Conservation (phyloP, 2,888 invertebrate genomes). For the Dyspetes luteomarginatus region DNA sequence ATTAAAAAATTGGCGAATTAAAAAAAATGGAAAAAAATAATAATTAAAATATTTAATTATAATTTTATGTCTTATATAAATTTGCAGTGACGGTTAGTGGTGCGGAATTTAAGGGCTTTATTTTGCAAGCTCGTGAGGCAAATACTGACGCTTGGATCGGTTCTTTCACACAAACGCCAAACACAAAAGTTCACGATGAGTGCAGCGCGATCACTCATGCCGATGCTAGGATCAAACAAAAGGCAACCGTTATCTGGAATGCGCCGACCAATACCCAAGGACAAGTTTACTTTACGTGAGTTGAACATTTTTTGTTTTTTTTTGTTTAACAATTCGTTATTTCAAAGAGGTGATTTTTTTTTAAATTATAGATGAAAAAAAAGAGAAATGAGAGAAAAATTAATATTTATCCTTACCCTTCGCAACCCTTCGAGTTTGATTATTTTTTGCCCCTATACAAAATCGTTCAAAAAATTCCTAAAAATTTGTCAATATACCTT, state of each 20-base stretch:
- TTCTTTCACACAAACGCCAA: slow-evolving; percentile 89
- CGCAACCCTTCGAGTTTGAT: too few species aligned
- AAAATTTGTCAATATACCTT: too few species aligned
- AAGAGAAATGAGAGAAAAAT: background rate
- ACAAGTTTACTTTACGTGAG: slow-evolving; percentile 93
- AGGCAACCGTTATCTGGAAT: slow-evolving; percentile 90
- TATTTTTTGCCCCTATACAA: too few species aligned
- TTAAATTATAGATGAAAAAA: too few species aligned
- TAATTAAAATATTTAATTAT: background rate
- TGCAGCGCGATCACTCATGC: slow-evolving; percentile 92
- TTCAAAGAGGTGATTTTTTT: too few species aligned
- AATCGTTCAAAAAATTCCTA: too few species aligned
- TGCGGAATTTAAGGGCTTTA: slow-evolving; percentile 91
- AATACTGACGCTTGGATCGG: slow-evolving; percentile 91
- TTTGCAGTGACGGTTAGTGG: slow-evolving; percentile 85
- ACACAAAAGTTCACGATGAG: slow-evolving; percentile 91
- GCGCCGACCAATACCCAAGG: slow-evolving; percentile 88
- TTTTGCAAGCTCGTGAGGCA: slow-evolving; percentile 91
- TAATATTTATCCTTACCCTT: too few species aligned
- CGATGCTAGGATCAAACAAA: slow-evolving; percentile 89
- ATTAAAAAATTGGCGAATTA: background rate
- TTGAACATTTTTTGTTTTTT: background rate
- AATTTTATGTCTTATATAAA: slow-evolving; percentile 29
- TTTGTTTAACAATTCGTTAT: background rate
- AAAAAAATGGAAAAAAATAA: background rate